Percentiles rank a stretch among this genome's conserved stretches.
Conservation (phyloP, 2,888 invertebrate genomes). For the Melinaea marsaeus region DNA sequence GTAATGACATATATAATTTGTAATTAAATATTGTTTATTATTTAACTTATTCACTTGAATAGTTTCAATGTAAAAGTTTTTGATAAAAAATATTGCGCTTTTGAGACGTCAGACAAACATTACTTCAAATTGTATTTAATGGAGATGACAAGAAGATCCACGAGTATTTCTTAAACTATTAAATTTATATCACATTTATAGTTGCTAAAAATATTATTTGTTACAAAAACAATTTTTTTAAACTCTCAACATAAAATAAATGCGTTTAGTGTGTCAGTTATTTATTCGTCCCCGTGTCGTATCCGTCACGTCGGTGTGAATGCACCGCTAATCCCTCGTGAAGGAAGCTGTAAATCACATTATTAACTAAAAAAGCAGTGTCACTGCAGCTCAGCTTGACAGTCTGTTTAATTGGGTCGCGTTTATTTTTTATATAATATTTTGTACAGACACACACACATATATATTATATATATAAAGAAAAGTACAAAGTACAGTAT, state of each 20-base stretch:
- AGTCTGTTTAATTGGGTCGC: constrained; percentile 7
- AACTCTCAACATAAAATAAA: no score
- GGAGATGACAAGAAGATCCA: constrained; percentile 1
- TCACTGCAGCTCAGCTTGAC: constrained; percentile 25
- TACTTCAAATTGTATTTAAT: not conserved
- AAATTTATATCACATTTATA: no score
- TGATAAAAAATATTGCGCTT: no score
- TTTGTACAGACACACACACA: not conserved
- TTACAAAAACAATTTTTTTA: no score
- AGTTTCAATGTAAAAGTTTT: no score
- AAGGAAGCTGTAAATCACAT: constrained; percentile 62
- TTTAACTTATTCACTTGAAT: no score
- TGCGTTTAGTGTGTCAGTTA: not conserved
- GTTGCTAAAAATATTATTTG: no score
- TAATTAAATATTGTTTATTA: no score
- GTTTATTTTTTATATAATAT: not conserved
- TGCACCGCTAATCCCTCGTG: constrained; percentile 50
- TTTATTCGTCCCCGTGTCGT: constrained; percentile 9
- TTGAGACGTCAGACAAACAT: no score
- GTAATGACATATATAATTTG: no score
- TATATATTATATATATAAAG: constrained; percentile 14
- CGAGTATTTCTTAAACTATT: no score
- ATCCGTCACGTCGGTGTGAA: constrained; percentile 29
- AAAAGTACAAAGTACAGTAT: not conserved
- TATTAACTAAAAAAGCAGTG: constrained; percentile 48